These are phyloP conservation scores for Oreonectes daqikongensis DNA, from an alignment of 2,797 vertebrate species.

Conservation along the genomic window DNA sequence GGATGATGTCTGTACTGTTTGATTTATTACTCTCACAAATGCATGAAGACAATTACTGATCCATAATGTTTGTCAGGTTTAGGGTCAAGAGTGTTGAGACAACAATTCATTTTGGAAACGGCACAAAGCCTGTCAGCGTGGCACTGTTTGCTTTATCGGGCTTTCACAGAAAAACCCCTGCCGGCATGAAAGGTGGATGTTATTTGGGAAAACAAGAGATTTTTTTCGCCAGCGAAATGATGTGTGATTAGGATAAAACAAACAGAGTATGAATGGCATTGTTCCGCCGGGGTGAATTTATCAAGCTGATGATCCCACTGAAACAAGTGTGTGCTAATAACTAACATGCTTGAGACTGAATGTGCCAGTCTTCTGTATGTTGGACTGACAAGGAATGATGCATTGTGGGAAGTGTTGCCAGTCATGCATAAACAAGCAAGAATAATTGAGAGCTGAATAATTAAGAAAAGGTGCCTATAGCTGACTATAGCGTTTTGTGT, in stretches of 20 bases:
- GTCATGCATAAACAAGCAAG: constrained; percentile 74
- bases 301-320: constrained; percentile 72
- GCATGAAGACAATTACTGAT: constrained; percentile 75
- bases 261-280: constrained; percentile 73
- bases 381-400: constrained; percentile 70
- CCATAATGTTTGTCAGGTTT: constrained; percentile 76
- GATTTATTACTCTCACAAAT: constrained; percentile 76
- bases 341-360: constrained; percentile 64
- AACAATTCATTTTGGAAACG: constrained; percentile 74
- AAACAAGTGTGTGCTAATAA: constrained; percentile 75
- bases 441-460: constrained; percentile 31
- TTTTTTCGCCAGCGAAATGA: constrained; percentile 72
- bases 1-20: constrained; percentile 65
- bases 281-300: constrained; percentile 77
- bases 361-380: constrained; percentile 62
- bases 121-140: constrained; percentile 72
- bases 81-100: constrained; percentile 76
- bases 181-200: constrained; percentile 59
- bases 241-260: constrained; percentile 68
- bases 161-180: constrained; percentile 63
- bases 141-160: constrained; percentile 74
- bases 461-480: constrained; percentile 21
- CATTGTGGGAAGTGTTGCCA: constrained; percentile 77
- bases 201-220: constrained; percentile 64
- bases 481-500: neutral